Evolutionary conservation across 2,888 invertebrate genomes (phyloP).

Genomic region (Mactromeris polynyma): DNA sequence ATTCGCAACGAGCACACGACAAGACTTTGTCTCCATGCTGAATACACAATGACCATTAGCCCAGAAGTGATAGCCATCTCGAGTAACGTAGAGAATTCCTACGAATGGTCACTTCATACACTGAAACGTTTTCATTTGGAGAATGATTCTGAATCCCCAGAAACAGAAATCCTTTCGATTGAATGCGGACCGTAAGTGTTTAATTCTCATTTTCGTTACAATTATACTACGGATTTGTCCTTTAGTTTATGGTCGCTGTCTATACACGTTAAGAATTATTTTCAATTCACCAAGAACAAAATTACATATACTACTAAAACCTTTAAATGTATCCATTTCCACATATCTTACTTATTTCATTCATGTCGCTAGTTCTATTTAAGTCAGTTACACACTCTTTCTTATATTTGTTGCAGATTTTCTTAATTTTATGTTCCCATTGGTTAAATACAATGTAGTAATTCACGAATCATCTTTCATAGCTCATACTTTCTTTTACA

Average conservation of each 20-base stretch:
- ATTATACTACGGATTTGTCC: background rate
- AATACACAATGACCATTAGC: slow-evolving; percentile 72
- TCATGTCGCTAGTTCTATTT: too few relatives aligned
- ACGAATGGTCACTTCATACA: slow-evolving; percentile 77
- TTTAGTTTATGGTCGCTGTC: background rate
- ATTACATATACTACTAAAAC: too few relatives aligned
- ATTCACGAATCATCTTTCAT: too few relatives aligned
- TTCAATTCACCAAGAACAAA: too few relatives aligned
- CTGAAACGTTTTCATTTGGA: slow-evolving; percentile 78
- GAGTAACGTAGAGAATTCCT: slow-evolving; percentile 60
- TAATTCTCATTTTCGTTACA: background rate
- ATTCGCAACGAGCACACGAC: slow-evolving; percentile 72
- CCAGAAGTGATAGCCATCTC: slow-evolving; percentile 74
- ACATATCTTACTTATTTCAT: too few relatives aligned
- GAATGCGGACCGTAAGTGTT: slow-evolving; percentile 81
- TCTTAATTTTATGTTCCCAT: too few relatives aligned
- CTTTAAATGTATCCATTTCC: too few relatives aligned
- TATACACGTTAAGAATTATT: too few relatives aligned
- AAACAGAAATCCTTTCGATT: slow-evolving; percentile 70
- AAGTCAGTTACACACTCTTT: too few relatives aligned
- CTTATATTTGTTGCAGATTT: too few relatives aligned
- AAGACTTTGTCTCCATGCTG: slow-evolving; percentile 68
- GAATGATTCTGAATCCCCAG: slow-evolving; percentile 63
- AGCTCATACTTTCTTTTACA: slow-evolving; percentile 55
- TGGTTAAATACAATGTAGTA: too few relatives aligned